Evolutionary conservation across 2,888 invertebrate genomes (phyloP), one percentile per base, ranked within the genome.

Genomic region (Polymixis lichenea): DNA sequence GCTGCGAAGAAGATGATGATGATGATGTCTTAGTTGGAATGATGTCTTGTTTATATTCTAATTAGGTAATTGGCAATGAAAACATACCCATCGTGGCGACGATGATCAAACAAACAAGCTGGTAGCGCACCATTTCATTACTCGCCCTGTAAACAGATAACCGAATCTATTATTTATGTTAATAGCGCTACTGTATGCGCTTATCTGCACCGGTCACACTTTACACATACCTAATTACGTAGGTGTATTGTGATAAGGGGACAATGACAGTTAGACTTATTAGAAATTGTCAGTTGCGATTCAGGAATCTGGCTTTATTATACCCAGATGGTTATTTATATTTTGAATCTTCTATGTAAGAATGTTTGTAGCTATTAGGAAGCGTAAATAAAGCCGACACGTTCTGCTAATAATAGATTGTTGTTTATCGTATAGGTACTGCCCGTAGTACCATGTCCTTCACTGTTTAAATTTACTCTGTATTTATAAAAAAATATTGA

Each of bases 81-180:
- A 80, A 83, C 95, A 93, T 92, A 95, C 95, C 94, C 82, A 94
- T 89, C 66, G 90, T 87, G 72, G 92, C 89, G 66, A 79, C 70
- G 87, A 93, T 79, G 90, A 95, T 82, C 86, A 95, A 86, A 90
- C 89, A 93, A 80, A 93, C 85, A 78, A 93, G 88, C 88, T 92
- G 91, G 92, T 92, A 90, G 89, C 89, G 90, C 91, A 93, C 94
- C 96, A 96, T 95, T 88, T 91, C 89, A 91, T 90, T 85, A 88
- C 88, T 86, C 62, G 71, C 83, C 86, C 92, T 95, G 94, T 83
- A 88, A 93, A 87, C 89, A 91, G 87, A 90, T 85, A 90, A 88
- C 67, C 55, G 70, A 75, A 87, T 72, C 73, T 84, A 67, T 75
- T 80, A 82, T 80, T 75, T 79, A 78, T 81, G 81, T 85, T 84